Evolutionary conservation across 2,888 invertebrate species (phyloP).

Genomic region (Chorisops tibialis): DNA sequence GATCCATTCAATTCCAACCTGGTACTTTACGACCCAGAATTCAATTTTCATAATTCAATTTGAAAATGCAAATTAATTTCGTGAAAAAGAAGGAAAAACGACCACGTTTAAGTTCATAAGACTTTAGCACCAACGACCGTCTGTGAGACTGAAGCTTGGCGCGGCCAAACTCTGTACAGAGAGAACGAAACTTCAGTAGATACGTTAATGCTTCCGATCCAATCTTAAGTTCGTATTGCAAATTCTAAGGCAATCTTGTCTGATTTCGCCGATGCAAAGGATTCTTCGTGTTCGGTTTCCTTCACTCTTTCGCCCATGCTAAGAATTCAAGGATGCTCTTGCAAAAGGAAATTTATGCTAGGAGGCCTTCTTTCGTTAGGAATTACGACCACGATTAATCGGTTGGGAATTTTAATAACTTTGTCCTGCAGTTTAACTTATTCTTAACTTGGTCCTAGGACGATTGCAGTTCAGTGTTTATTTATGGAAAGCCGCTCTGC

Average conservation of each 20-base stretch:
- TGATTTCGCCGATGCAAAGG: neutral
- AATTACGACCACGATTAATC: conserved; percentile 30
- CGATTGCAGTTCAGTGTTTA: conserved; percentile 14
- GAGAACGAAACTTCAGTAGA: conserved; percentile 4
- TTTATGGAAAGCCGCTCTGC: conserved; percentile 14
- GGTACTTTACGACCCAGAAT: conserved; percentile 7
- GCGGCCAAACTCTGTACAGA: no score
- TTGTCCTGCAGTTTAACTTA: conserved; percentile 23
- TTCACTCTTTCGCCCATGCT: no score
- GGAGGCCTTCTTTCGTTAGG: conserved; percentile 14
- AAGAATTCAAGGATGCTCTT: neutral
- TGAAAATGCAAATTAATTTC: conserved; percentile 29
- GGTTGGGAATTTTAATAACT: conserved; percentile 31
- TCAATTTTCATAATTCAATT: conserved; percentile 28
- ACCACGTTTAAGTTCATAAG: conserved; percentile 8
- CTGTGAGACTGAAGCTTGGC: neutral
- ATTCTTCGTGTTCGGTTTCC: no score
- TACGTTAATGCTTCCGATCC: conserved; percentile 13
- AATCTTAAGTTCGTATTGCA: neutral
- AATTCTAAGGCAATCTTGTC: neutral
- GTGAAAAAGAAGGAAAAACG: conserved; percentile 15
- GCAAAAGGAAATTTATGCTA: conserved; percentile 7
- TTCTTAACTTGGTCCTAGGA: neutral
- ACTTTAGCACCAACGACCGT: neutral
- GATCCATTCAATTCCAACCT: no score